Percentiles rank a stretch among this genome's conserved stretches.
Conservation (phyloP, 2,797 vertebrate genomes). For the Platalea minor region DNA sequence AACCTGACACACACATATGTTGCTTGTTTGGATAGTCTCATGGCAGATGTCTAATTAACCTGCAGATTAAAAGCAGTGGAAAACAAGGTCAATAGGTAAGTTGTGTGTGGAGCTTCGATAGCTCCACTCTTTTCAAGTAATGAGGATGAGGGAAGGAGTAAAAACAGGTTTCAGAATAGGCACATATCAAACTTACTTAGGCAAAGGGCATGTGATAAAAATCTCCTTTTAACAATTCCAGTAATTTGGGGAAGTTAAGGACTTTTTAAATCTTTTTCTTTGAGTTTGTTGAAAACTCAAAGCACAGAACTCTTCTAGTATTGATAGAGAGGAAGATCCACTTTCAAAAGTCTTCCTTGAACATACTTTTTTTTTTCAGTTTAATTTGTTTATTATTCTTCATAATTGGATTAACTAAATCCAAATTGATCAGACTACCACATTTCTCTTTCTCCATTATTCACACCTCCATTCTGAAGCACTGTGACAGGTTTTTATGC, state of each 20-base stretch:
- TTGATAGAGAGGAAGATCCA: background rate
- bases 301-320: background rate
- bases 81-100: background rate
- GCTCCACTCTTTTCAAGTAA: background rate
- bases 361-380: background rate
- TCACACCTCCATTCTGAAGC: background rate
- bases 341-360: background rate
- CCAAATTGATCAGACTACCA: background rate
- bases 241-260: background rate
- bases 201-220: rapidly evolving
- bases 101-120: background rate
- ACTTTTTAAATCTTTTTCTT: no score
- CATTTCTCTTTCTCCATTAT: background rate
- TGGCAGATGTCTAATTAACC: background rate
- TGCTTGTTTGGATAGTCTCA: background rate
- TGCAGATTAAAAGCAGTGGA: background rate
- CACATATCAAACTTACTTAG: background rate
- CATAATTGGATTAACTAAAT: background rate
- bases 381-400: background rate
- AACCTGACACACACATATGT: background rate
- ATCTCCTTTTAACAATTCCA: background rate
- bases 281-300: background rate
- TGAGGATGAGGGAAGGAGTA: background rate
- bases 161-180: background rate
- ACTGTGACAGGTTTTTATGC: background rate